These are phyloP conservation scores for Listrodromus nycthemerus DNA, from an alignment of 2,888 invertebrate species.

Conservation along the genomic window DNA sequence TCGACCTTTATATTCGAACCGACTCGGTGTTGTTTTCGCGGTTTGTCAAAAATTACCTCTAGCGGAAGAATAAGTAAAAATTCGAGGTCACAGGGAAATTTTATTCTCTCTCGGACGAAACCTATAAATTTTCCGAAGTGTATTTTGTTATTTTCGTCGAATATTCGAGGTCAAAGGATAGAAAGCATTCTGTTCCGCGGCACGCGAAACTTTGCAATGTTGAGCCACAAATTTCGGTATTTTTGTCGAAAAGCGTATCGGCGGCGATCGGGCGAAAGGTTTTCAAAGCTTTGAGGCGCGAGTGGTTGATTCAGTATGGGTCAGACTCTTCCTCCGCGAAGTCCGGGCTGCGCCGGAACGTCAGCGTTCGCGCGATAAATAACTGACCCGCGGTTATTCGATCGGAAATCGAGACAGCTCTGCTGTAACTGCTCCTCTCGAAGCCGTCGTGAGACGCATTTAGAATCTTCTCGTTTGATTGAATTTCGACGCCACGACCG, in stretches of 20 bases:
- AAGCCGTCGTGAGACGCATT: constrained; percentile 38
- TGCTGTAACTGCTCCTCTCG: neutral
- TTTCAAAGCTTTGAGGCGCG: constrained; percentile 21
- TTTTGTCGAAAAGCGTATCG: constrained; percentile 13
- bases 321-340: neutral
- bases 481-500: constrained; percentile 23
- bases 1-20: neutral
- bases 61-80: constrained; percentile 4
- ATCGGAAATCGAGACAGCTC: constrained; percentile 45
- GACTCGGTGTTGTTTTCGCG: constrained; percentile 8
- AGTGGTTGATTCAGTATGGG: neutral
- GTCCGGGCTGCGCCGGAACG: neutral
- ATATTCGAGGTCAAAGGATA: neutral
- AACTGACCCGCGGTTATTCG: constrained; percentile 62
- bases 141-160: neutral
- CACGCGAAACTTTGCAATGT: constrained; percentile 17
- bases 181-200: neutral
- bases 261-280: constrained; percentile 19
- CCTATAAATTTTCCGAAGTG: neutral
- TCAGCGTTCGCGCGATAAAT: constrained; percentile 60
- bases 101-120: neutral
- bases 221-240: constrained; percentile 1
- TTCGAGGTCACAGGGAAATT: neutral
- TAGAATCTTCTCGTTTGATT: constrained; percentile 56
- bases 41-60: neutral